phyloP scores from a whole-genome alignment of 2,888 invertebrate species.

The Pollenia labialis region DNA sequence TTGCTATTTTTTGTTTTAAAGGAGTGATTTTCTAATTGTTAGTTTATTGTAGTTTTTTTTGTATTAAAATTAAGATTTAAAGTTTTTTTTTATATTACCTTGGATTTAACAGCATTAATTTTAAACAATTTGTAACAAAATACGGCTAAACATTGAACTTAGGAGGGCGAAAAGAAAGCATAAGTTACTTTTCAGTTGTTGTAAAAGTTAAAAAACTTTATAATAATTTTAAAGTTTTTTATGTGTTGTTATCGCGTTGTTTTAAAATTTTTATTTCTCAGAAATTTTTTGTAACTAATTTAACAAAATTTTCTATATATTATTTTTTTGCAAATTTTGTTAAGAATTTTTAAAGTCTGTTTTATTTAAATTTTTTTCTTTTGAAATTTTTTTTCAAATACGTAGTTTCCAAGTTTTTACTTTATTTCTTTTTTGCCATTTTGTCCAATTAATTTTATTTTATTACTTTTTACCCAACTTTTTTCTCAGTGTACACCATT shows the following conservation, averaged over 20 bases:
- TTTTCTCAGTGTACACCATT: too few species aligned
- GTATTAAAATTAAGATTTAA: background rate
- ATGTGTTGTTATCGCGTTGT: too few species aligned
- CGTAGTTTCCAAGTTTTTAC: background rate
- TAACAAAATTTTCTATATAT: too few species aligned
- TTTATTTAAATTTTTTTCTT: background rate
- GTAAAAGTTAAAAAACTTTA: too few species aligned
- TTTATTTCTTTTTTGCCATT: background rate
- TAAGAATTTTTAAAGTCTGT: background rate
- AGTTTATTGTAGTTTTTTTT: slow-evolving; percentile 21
- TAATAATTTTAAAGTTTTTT: too few species aligned
- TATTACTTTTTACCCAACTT: too few species aligned
- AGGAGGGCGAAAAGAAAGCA: slow-evolving; percentile 2
- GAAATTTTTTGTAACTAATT: too few species aligned
- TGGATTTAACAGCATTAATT: slow-evolving; percentile 48
- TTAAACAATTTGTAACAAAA: slow-evolving; percentile 24
- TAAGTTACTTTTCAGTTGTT: background rate
- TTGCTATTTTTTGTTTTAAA: background rate
- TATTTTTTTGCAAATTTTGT: background rate
- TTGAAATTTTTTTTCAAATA: too few species aligned
- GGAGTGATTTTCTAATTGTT: slow-evolving; percentile 11
- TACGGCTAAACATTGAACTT: slow-evolving; percentile 48
- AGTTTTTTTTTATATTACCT: slow-evolving; percentile 62
- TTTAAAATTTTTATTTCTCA: too few species aligned
- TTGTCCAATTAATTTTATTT: too few species aligned